phyloP scores from a whole-genome alignment of 2,797 vertebrate species.

The Chelidonichthys spinosus region DNA sequence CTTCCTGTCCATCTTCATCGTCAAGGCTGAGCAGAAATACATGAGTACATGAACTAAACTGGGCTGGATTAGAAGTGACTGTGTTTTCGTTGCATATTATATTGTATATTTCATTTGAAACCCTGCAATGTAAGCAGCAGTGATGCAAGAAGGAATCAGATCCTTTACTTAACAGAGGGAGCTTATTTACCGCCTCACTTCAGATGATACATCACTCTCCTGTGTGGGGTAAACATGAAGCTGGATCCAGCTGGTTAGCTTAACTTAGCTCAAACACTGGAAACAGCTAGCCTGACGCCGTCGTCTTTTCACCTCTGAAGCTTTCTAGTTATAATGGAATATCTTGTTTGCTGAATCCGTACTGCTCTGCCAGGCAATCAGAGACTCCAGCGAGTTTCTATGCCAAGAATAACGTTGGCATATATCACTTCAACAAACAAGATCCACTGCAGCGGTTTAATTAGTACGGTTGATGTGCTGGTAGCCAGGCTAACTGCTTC shows the following conservation, averaged over 20 bases:
- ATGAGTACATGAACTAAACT: neutral
- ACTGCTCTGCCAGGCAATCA: neutral
- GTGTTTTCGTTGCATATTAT: neutral
- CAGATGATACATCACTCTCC: neutral
- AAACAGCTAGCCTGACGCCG: neutral
- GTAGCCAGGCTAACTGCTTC: neutral
- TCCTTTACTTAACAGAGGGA: neutral
- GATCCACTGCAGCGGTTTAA: neutral
- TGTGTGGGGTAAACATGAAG: neutral
- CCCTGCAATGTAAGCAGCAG: neutral
- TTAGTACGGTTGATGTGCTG: neutral
- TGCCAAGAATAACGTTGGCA: neutral
- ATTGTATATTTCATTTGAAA: neutral
- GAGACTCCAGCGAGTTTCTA: neutral
- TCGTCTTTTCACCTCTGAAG: neutral
- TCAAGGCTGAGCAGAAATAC: conserved; percentile 7
- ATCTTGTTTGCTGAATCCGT: neutral
- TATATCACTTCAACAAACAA: neutral
- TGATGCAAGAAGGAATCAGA: neutral
- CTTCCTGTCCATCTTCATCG: conserved; percentile 22
- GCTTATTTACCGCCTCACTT: neutral
- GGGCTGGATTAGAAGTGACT: too few species aligned
- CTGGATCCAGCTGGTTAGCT: neutral
- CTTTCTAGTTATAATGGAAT: neutral
- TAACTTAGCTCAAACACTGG: neutral